phyloP scores from a whole-genome alignment of 23 tunicate species.

The Halocynthia roretzi region DNA sequence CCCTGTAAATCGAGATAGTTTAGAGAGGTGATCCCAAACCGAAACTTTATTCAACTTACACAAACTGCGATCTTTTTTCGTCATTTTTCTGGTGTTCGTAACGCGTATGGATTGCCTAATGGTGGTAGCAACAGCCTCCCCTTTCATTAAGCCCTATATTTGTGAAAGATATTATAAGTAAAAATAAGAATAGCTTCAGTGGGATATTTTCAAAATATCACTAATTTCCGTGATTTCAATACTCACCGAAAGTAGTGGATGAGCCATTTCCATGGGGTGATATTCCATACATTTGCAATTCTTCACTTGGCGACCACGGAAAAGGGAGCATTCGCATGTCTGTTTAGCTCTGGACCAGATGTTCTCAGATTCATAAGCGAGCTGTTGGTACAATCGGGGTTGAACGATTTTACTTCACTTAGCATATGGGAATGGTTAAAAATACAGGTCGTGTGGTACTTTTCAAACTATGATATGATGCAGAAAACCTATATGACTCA shows the following conservation, averaged over 20 bases:
- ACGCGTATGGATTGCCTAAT: not conserved
- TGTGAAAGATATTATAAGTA: too few species aligned
- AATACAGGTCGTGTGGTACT: too few species aligned
- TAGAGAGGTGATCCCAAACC: not conserved
- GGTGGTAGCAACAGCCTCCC: not conserved
- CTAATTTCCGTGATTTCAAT: too few species aligned
- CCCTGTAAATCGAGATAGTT: not conserved
- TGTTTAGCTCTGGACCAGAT: conserved; percentile 5
- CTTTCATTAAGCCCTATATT: not conserved
- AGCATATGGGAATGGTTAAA: too few species aligned
- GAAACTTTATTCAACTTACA: not conserved
- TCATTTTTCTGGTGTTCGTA: not conserved
- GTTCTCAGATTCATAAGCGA: not conserved
- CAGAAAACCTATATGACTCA: not conserved
- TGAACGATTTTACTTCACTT: too few species aligned
- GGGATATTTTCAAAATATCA: too few species aligned
- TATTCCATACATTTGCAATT: not conserved
- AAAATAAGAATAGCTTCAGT: too few species aligned
- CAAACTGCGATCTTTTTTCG: conserved; percentile 3
- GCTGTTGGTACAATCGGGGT: not conserved
- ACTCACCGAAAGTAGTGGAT: not conserved
- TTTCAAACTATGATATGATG: too few species aligned
- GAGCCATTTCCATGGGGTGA: not conserved
- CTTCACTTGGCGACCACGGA: conserved; percentile 6
- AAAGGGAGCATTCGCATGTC: not conserved